A percentile compares a stretch with the other conserved stretches of the same genome.
phyloP scores from a whole-genome alignment of 2,888 invertebrate species.

The Thecophora atra region DNA sequence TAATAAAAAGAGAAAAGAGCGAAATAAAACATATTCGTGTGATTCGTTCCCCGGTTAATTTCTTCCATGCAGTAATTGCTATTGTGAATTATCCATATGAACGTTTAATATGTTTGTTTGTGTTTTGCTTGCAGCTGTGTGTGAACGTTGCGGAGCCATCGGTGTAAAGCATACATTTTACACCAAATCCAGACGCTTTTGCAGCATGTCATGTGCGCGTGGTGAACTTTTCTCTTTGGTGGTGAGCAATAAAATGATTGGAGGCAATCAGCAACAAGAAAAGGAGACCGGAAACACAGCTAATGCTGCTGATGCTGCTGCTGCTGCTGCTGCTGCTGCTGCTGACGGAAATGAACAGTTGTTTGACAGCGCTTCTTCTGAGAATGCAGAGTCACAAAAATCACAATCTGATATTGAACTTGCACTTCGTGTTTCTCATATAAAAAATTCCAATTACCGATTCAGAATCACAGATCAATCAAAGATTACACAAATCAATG shows the following conservation, averaged over 20 bases:
- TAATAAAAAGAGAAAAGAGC: too few species aligned
- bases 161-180: conserved; percentile 89
- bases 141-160: conserved; percentile 85
- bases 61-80: too few species aligned
- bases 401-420: conserved; percentile 62
- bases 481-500: conserved; percentile 62
- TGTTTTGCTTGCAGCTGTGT: conserved; percentile 72
- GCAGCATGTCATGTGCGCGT: conserved; percentile 82
- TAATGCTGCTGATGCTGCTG: conserved; percentile 35
- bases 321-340: too few species aligned
- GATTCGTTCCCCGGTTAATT: too few species aligned
- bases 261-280: conserved; percentile 42
- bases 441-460: conserved; percentile 64
- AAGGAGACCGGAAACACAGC: conserved; percentile 38
- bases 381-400: conserved; percentile 41
- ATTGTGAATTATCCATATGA: not conserved
- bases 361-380: conserved; percentile 39
- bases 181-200: conserved; percentile 82
- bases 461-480: conserved; percentile 65
- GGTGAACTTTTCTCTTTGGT: conserved; percentile 66
- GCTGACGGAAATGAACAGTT: conserved; percentile 38
- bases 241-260: conserved; percentile 60
- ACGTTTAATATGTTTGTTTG: not conserved
- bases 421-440: conserved; percentile 62
- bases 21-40: too few species aligned